A percentile compares a stretch with the other conserved stretches of the same genome.
These are phyloP conservation scores for Clinocottus analis DNA, from an alignment of 2,113 vertebrate species.

Conservation along the genomic window DNA sequence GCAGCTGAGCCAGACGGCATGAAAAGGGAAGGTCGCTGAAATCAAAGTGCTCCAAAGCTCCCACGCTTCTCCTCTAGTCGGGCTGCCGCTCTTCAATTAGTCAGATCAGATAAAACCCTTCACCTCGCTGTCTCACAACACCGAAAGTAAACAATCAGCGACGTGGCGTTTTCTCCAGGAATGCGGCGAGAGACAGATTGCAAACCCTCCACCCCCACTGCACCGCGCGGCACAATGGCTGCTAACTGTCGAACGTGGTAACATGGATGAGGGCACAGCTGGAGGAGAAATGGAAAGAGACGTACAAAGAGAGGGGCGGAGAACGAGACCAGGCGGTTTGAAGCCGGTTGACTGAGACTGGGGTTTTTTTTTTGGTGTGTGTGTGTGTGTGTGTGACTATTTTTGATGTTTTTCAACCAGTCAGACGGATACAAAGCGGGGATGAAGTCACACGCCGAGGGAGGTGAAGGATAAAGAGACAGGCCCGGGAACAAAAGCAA, in stretches of 20 bases:
- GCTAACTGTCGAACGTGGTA: constrained; percentile 62
- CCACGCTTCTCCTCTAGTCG: constrained; percentile 55
- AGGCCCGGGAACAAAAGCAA: constrained; percentile 63
- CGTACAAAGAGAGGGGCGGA: constrained; percentile 33
- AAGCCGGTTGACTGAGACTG: constrained; percentile 40
- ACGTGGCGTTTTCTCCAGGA: constrained; percentile 53
- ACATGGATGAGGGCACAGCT: constrained; percentile 72
- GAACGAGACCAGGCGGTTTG: constrained; percentile 28
- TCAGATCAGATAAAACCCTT: constrained; percentile 58
- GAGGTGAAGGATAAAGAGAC: constrained; percentile 60
- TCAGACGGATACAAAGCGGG: background rate
- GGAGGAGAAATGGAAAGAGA: constrained; percentile 57
- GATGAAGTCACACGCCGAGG: constrained; percentile 34
- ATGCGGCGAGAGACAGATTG: constrained; percentile 44
- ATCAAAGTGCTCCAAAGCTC: constrained; percentile 66
- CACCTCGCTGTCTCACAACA: constrained; percentile 52
- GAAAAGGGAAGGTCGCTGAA: constrained; percentile 64
- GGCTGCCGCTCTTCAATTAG: constrained; percentile 61
- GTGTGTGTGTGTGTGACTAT: too few relatives aligned
- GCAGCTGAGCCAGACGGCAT: constrained; percentile 54
- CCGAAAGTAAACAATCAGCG: constrained; percentile 45
- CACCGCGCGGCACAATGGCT: constrained; percentile 60
- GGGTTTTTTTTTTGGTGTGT: constrained; percentile 10
- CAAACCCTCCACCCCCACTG: constrained; percentile 62
- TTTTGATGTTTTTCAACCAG: constrained; percentile 29